phyloP scores from a whole-genome alignment of 2,797 vertebrate species.

The Morelia viridis region DNA sequence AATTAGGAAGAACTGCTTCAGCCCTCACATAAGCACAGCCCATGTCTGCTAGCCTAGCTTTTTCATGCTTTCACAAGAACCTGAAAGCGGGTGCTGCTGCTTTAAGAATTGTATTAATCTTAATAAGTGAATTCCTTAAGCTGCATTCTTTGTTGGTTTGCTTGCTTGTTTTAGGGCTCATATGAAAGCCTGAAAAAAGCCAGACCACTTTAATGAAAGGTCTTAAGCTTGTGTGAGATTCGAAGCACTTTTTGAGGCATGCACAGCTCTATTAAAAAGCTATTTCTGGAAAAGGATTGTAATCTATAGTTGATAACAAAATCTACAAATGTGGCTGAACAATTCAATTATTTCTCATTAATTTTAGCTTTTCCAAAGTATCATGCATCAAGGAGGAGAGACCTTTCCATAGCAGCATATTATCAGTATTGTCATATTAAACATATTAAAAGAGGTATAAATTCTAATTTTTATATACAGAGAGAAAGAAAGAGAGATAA shows the following conservation, averaged over 20 bases:
- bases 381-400: background rate
- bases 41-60: background rate
- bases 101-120: background rate
- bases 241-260: too few species aligned
- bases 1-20: background rate
- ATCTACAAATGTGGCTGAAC: too few species aligned
- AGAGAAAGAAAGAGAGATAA: background rate
- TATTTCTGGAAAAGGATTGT: too few species aligned
- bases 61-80: background rate
- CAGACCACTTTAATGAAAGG: too few species aligned
- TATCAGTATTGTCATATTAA: background rate
- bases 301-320: too few species aligned
- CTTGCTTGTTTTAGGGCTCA: background rate
- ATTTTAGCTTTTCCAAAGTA: background rate
- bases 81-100: background rate
- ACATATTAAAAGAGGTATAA: background rate
- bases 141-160: background rate
- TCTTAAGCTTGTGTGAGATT: too few species aligned
- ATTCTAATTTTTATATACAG: background rate
- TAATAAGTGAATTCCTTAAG: background rate
- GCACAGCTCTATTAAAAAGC: too few species aligned
- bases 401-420: background rate
- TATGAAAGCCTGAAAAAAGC: too few species aligned
- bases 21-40: background rate
- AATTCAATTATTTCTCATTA: background rate